Base-by-base conservation (phyloP, 2,113 vertebrate genomes). In the Hypocryptadius cinnamomeus region DNA sequence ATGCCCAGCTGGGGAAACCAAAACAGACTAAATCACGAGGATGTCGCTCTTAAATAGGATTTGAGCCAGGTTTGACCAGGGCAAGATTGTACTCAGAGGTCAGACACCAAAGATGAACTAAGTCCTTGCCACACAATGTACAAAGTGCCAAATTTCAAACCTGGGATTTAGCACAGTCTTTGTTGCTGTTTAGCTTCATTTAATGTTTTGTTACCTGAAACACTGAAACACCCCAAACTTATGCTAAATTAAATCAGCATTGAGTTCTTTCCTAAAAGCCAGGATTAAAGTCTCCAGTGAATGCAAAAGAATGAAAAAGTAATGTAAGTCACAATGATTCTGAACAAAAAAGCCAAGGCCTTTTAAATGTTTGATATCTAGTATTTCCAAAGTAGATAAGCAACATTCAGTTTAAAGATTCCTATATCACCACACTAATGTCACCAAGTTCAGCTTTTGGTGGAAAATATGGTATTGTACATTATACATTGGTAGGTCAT, bases 21-120 rank as follows among this genome's bases (percentile, higher is more conserved):
- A 98, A 98, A 97, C 97, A 97, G 98, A 97, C 97, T 98, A 98
- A 98, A 97, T 98, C 98, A 97, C 45, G 71, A 98, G 97, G 95
- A 97, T 94, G 96, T 98, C 96, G 98, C 98, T 97, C 97, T 95
- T 98, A 98, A 99, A 98, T 98, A 98, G 98, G 98, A 99, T 98
- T 98, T 98, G 94, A 97, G 94, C 97, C 96, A 97, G 97, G 97
- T 97, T 96, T 96, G 95, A 89, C 86, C 91, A 91, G 84, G 90
- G 84, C 64, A 93, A 85, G 65, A 81, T 78, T 9, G 28, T 64
- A 78, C 39, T 90, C 59, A 92, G 78, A 96, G 93, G 71, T 95
- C 92, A 95, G 93, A 94, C 77, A 92, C 61, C 91, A 92, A 95
- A 94, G 85, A 83, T 88, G 44, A 94, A 48, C 44, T 48, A 79